Evolutionary conservation across 2,888 invertebrate species (phyloP).

Genomic region (Yponomeuta malinellus): DNA sequence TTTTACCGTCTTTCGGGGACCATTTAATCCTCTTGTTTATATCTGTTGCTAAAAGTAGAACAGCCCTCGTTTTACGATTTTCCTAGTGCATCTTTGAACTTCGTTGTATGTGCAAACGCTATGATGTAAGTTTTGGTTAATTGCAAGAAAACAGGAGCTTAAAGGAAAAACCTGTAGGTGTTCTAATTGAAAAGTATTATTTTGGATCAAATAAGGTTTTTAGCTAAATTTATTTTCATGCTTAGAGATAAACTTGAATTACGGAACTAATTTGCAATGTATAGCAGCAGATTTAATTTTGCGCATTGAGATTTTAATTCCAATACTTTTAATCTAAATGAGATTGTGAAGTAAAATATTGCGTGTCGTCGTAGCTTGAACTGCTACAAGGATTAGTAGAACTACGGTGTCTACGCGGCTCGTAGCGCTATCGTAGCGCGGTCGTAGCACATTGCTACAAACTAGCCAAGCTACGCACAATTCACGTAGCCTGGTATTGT

Average conservation of each 20-base stretch:
- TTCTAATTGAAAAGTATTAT: neutral
- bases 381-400: no score
- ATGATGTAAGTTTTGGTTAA: neutral
- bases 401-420: no score
- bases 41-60: slow-evolving; percentile 33
- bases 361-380: no score
- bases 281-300: no score
- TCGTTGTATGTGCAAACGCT: neutral
- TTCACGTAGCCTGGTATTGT: neutral
- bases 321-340: no score
- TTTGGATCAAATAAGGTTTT: neutral
- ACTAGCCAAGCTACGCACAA: slow-evolving; percentile 10
- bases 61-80: slow-evolving; percentile 27
- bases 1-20: slow-evolving; percentile 47
- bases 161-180: neutral
- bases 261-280: no score
- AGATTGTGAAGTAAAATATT: no score
- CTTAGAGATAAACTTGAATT: no score
- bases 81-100: slow-evolving; percentile 10
- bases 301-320: no score
- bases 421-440: neutral
- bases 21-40: slow-evolving; percentile 55
- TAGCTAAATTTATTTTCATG: no score
- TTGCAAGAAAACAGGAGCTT: neutral
- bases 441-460: slow-evolving; percentile 17